Percentiles rank a stretch among this genome's conserved stretches.
Evolutionary conservation across 2,113 vertebrate genomes (phyloP).

Genomic region (Trematomus loennbergii): DNA sequence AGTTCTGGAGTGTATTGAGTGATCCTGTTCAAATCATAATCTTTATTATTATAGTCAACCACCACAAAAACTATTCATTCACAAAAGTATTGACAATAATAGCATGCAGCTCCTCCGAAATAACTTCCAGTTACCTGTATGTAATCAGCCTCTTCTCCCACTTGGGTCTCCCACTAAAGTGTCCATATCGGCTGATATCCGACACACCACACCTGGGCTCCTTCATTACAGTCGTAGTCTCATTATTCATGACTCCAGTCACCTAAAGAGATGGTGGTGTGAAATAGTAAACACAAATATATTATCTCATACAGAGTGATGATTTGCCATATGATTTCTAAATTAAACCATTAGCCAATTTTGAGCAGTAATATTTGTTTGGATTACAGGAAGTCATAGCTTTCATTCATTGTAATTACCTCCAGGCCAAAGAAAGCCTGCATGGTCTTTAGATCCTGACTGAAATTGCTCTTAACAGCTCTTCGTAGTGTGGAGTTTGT

Average conservation of each 20-base stretch:
- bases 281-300: not conserved
- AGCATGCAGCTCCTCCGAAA: not conserved
- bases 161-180: conserved; percentile 80
- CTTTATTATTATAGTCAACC: not conserved
- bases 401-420: conserved; percentile 28
- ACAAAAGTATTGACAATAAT: not conserved
- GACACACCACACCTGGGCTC: conserved; percentile 79
- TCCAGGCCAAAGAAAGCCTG: conserved; percentile 83
- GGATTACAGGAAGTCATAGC: not conserved
- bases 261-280: conserved; percentile 43
- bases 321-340: not conserved
- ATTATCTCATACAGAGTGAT: too few relatives aligned
- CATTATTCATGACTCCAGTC: conserved; percentile 76
- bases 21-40: conserved; percentile 67
- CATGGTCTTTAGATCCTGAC: conserved; percentile 75
- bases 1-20: conserved; percentile 78
- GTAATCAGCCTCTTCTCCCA: conserved; percentile 83
- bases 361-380: not conserved
- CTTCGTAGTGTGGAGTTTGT: conserved; percentile 13
- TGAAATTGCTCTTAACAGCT: conserved; percentile 31
- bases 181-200: conserved; percentile 78
- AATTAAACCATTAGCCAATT: not conserved
- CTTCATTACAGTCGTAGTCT: conserved; percentile 80
- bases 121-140: conserved; percentile 76
- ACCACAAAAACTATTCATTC: not conserved